phyloP scores from a whole-genome alignment of 2,113 vertebrate genomes.

The Peromyscus californicus region DNA sequence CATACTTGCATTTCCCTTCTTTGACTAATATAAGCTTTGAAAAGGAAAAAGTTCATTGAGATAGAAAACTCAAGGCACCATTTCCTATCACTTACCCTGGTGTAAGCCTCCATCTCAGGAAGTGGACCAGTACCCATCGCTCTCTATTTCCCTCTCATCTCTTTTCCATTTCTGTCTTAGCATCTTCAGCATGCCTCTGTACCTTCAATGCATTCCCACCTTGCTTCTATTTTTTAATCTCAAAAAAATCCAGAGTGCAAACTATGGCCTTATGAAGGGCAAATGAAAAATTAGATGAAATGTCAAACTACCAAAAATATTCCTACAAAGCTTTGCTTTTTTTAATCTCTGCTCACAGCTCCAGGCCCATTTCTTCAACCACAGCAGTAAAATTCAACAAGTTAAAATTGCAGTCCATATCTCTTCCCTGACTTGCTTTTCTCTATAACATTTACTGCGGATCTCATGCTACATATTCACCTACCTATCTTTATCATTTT shows the following conservation, averaged over 20 bases:
- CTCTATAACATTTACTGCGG: not conserved
- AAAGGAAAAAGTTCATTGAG: not conserved
- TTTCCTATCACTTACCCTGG: not conserved
- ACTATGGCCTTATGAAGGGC: not conserved
- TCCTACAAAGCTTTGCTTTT: not conserved
- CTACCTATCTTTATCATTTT: not conserved
- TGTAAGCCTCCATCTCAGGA: not conserved
- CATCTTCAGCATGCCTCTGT: no score
- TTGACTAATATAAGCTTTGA: not conserved
- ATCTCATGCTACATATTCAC: not conserved
- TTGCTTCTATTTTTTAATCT: not conserved
- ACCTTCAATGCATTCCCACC: not conserved
- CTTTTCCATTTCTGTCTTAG: not conserved
- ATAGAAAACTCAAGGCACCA: not conserved
- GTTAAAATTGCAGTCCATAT: not conserved
- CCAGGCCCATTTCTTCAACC: not conserved
- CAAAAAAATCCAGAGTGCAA: constrained; percentile 8
- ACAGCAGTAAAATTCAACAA: not conserved
- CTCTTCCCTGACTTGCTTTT: not conserved
- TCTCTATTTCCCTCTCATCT: not conserved
- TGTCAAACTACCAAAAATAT: constrained; percentile 39
- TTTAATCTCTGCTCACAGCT: not conserved
- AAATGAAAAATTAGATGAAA: not conserved
- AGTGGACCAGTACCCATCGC: not conserved
- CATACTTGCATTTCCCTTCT: not conserved